These are phyloP conservation scores for Stegodyphus dumicola DNA, from an alignment of 1,140 invertebrate species.

Conservation along the genomic window DNA sequence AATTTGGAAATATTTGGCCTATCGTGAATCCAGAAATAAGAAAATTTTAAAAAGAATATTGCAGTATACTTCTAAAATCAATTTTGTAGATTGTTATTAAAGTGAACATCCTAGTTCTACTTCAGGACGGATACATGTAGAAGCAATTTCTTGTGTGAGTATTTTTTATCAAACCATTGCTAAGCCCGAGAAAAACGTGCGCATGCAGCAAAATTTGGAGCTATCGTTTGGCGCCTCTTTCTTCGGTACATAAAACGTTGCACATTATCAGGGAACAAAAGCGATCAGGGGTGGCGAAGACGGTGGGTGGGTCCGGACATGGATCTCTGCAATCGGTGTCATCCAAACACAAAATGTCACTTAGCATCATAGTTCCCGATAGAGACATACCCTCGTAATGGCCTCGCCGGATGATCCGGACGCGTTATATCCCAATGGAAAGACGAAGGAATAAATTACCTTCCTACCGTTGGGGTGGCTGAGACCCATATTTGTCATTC, in stretches of 20 bases:
- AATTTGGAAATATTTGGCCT: no score
- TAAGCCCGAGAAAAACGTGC: no score
- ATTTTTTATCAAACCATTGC: background rate
- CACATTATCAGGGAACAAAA: no score
- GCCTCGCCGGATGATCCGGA: conserved; percentile 1
- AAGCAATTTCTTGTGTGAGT: background rate
- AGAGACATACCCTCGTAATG: conserved; percentile 6
- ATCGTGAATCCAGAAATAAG: no score
- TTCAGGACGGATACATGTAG: no score
- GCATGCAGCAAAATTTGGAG: no score
- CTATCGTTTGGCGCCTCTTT: no score
- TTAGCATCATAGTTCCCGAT: conserved; percentile 20
- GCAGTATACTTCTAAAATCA: no score
- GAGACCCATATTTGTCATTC: conserved; percentile 8
- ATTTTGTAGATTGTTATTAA: no score
- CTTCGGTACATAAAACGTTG: no score
- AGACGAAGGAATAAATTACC: conserved; percentile 16
- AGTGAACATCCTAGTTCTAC: no score
- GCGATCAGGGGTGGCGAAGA: background rate
- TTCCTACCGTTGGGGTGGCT: background rate
- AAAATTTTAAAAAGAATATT: no score
- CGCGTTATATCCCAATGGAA: background rate
- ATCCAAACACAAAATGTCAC: conserved; percentile 18
- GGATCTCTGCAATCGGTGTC: conserved; percentile 1
- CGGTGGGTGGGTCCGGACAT: background rate